These are phyloP conservation scores for Ophiodon elongatus DNA, from an alignment of 2,113 vertebrate species.

Conservation along the genomic window DNA sequence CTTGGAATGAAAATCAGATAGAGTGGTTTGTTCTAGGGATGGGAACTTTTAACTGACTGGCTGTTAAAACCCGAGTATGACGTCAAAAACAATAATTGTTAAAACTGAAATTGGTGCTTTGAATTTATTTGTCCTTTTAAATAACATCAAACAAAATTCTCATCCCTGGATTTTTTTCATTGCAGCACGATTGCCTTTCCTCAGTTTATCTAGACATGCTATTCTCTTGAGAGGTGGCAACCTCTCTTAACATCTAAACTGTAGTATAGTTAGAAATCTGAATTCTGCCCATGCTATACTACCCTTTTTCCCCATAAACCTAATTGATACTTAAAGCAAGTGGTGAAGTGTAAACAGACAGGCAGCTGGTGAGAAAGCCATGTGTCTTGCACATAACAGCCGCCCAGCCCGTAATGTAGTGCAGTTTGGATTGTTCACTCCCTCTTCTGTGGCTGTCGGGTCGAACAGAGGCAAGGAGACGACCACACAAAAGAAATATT, in stretches of 20 bases:
- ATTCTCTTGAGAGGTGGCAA: constrained; percentile 2
- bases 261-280: constrained; percentile 55
- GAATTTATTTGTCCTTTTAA: constrained; percentile 29
- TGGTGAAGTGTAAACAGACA: constrained; percentile 74
- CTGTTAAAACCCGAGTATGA: constrained; percentile 2
- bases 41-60: constrained; percentile 1
- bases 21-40: constrained; percentile 26
- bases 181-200: background rate
- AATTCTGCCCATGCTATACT: constrained; percentile 48
- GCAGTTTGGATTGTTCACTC: constrained; percentile 61
- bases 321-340: constrained; percentile 77
- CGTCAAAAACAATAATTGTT: constrained; percentile 24
- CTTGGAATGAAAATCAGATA: constrained; percentile 34
- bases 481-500: constrained; percentile 85
- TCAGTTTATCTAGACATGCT: constrained; percentile 18
- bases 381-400: constrained; percentile 64
- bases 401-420: constrained; percentile 68
- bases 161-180: constrained; percentile 11
- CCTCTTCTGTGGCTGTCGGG: constrained; percentile 76
- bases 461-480: constrained; percentile 74
- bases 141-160: background rate
- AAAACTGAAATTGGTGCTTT: constrained; percentile 13
- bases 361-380: constrained; percentile 72
- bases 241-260: constrained; percentile 46
- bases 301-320: constrained; percentile 55